phyloP scores from a whole-genome alignment of 53 echinoderm and acorn worm genomes.

The Crossaster papposus region DNA sequence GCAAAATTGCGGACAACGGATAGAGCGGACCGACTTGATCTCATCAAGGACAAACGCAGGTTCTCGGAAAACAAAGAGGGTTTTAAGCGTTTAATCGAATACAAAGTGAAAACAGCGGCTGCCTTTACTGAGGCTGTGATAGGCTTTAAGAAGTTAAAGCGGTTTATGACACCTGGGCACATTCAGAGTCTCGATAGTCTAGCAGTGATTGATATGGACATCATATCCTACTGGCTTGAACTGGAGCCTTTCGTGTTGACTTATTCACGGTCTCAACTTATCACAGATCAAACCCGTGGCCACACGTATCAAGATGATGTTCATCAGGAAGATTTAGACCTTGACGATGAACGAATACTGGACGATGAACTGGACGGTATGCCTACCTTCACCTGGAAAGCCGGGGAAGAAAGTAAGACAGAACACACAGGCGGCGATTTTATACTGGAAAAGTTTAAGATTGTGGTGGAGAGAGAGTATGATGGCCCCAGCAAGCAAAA shows the following conservation, averaged over 20 bases:
- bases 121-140: neutral
- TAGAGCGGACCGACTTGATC: too few relatives aligned
- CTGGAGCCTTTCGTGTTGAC: neutral
- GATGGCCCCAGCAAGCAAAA: neutral
- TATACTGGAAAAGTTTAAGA: neutral
- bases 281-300: neutral
- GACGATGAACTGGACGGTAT: constrained; percentile 26
- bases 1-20: neutral
- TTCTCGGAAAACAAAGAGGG: neutral
- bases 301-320: neutral
- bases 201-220: neutral
- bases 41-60: neutral
- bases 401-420: neutral
- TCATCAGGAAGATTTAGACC: neutral
- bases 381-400: neutral
- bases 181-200: neutral
- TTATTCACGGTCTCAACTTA: neutral
- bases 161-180: neutral
- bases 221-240: constrained; percentile 29
- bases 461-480: neutral
- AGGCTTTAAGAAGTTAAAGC: neutral
- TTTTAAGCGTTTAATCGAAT: neutral
- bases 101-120: neutral
- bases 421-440: neutral
- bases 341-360: neutral